Base-by-base conservation (phyloP, 2,797 vertebrate species). In the Epinephelus awoara region DNA sequence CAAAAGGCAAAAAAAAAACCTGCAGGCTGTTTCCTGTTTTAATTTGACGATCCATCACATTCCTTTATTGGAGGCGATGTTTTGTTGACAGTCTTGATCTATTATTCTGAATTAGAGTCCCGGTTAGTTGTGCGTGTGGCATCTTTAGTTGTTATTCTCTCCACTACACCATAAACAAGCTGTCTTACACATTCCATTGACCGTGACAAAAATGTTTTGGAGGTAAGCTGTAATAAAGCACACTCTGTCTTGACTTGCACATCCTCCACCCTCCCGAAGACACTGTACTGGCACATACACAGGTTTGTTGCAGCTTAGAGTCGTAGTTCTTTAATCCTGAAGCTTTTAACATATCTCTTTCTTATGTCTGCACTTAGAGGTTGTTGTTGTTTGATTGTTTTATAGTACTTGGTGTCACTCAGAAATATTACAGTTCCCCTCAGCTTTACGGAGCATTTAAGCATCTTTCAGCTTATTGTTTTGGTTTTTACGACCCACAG, bases 191-290 rank as follows among this genome's bases (percentile, higher is more conserved):
- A 83, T 87, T 85, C 85, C 82, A 67, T 6, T 66, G 68, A 67
- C 67, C 25, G 0, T 56, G 49, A 85, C 65, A 80, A 72, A 75
- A 69, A 67, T 84, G 68, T 38, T 40, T 80, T 75, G 72, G 29
- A 78, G 23, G 82, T 76, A 78, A 75, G 80, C 76, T 79, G 47
- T 82, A 79, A 86, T 75, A 55, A 89, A 58, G 75, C 29, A 4
- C 52, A 70, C 75, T 81, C 62, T 91, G 89, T 88, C 85, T 74
- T 55, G 85, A 89, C 88, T 90, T 91, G 89, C 50, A 65, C 59
- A 65, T 70, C 67, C 58, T 75, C 75, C 55, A 2, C 72, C 54
- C 55, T 65, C n/a, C 25, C 0, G 40, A 58, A 42, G 44, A 47
- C 52, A 55, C 40, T 61, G 23, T 23, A 27, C 74, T 40, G 42